A percentile compares a stretch with the other conserved stretches of the same genome.
These are phyloP conservation scores for Aspiorhynchus laticeps DNA, from an alignment of 2,113 vertebrate genomes.

Conservation along the genomic window DNA sequence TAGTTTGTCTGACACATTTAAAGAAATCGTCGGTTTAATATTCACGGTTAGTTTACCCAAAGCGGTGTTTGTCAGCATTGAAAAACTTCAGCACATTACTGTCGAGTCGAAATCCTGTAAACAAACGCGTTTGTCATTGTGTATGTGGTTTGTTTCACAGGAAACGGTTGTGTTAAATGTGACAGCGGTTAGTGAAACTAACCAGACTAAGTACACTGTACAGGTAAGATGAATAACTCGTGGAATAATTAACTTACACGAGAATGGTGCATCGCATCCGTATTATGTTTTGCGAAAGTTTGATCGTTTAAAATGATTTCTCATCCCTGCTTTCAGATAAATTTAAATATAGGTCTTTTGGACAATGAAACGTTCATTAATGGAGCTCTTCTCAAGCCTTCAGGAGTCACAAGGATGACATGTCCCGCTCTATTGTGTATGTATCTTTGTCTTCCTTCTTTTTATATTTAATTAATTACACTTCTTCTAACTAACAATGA, in stretches of 20 bases:
- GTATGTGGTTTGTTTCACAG: conserved; percentile 64
- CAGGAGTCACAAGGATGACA: conserved; percentile 84
- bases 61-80: not conserved
- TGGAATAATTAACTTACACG: not conserved
- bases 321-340: conserved; percentile 66
- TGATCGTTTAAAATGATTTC: not conserved
- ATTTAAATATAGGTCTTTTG: conserved; percentile 71
- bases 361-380: conserved; percentile 86
- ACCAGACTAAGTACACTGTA: conserved; percentile 75
- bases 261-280: not conserved
- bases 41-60: not conserved
- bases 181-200: conserved; percentile 70
- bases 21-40: not conserved
- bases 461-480: too few species aligned
- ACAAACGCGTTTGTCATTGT: not conserved
- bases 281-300: not conserved
- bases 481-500: not conserved
- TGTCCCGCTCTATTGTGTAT: conserved; percentile 86
- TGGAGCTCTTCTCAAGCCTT: conserved; percentile 84
- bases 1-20: not conserved
- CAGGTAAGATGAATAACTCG: conserved; percentile 77
- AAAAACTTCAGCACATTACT: not conserved
- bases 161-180: conserved; percentile 84
- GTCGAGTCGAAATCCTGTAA: not conserved
- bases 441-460: conserved; percentile 61